phyloP scores from a whole-genome alignment of 2,113 vertebrate species.

The Noturus placidus region DNA sequence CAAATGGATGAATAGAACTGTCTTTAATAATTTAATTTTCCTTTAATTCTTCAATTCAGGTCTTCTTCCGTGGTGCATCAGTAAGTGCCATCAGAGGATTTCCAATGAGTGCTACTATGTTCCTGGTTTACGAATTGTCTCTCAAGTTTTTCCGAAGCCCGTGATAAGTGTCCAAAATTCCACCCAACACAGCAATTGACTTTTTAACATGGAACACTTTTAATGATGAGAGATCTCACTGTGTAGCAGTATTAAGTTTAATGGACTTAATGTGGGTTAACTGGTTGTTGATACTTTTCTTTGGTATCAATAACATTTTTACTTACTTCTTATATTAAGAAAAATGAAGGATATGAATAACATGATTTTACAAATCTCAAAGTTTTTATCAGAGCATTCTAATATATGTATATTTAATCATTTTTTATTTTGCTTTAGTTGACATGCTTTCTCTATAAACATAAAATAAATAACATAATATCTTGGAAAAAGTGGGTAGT shows the following conservation, averaged over 20 bases:
- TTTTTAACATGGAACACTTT: not conserved
- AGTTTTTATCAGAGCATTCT: conserved; percentile 10
- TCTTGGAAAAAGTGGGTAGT: not conserved
- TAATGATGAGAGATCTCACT: not conserved
- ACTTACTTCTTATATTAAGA: conserved; percentile 76
- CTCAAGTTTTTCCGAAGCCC: conserved; percentile 80
- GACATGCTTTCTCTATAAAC: not conserved
- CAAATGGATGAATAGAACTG: not conserved
- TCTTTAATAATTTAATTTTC: not conserved
- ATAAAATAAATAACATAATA: not conserved
- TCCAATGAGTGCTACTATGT: conserved; percentile 92
- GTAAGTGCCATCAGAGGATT: conserved; percentile 91
- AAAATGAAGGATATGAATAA: conserved; percentile 34
- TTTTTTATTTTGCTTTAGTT: conserved; percentile 18
- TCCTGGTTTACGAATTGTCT: conserved; percentile 91
- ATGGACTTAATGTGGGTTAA: not conserved
- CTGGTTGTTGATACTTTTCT: conserved; percentile 29
- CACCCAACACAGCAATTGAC: not conserved
- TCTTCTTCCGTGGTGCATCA: conserved; percentile 88
- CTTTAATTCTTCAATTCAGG: conserved; percentile 67
- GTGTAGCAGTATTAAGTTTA: not conserved
- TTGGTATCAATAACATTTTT: conserved; percentile 39
- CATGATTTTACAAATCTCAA: conserved; percentile 34
- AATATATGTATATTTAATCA: conserved; percentile 37
- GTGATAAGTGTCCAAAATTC: conserved; percentile 34